Percentiles rank a stretch among this genome's conserved stretches.
These are phyloP conservation scores for Agelas oroides DNA, from an alignment of 37 sponge, comb jelly and placozoan species.

Conservation along the genomic window DNA sequence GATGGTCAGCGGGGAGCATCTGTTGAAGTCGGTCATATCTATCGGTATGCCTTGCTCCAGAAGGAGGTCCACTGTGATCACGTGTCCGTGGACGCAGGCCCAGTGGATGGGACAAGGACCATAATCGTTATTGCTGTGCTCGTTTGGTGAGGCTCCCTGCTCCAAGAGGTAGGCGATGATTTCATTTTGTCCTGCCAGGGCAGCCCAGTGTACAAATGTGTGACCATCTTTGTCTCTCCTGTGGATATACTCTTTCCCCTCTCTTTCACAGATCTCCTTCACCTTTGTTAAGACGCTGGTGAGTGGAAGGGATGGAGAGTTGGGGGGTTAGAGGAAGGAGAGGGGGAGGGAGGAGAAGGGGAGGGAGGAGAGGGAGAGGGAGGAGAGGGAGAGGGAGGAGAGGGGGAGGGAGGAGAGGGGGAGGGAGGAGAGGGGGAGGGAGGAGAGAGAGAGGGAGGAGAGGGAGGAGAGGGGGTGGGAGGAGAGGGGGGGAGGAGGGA, in stretches of 20 bases:
- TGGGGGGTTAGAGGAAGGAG: too few relatives aligned
- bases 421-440: too few relatives aligned
- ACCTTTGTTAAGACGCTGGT: conserved; percentile 51
- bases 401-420: too few relatives aligned
- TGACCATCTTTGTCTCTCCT: conserved; percentile 69
- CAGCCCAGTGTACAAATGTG: conserved; percentile 85
- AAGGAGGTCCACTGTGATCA: conserved; percentile 61
- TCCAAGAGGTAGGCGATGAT: conserved; percentile 70
- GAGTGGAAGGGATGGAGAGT: neutral
- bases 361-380: too few relatives aligned
- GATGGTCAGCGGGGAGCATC: conserved; percentile 81
- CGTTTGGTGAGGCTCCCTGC: conserved; percentile 69
- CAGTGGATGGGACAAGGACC: conserved; percentile 87
- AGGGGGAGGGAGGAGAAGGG: too few relatives aligned
- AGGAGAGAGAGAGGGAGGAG: too few relatives aligned
- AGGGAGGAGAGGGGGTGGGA: too few relatives aligned
- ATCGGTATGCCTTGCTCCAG: conserved; percentile 78
- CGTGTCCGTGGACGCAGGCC: conserved; percentile 85
- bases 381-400: too few relatives aligned
- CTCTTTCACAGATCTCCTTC: conserved; percentile 52
- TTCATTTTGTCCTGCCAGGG: conserved; percentile 66
- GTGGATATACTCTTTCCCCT: conserved; percentile 28
- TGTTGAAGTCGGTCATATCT: conserved; percentile 72
- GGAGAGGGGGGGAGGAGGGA: neutral
- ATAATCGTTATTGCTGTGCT: conserved; percentile 78